Evolutionary conservation across 2,113 vertebrate species (phyloP), one percentile per base, ranked within the genome.

Genomic region (Leptocoma aspasia): DNA sequence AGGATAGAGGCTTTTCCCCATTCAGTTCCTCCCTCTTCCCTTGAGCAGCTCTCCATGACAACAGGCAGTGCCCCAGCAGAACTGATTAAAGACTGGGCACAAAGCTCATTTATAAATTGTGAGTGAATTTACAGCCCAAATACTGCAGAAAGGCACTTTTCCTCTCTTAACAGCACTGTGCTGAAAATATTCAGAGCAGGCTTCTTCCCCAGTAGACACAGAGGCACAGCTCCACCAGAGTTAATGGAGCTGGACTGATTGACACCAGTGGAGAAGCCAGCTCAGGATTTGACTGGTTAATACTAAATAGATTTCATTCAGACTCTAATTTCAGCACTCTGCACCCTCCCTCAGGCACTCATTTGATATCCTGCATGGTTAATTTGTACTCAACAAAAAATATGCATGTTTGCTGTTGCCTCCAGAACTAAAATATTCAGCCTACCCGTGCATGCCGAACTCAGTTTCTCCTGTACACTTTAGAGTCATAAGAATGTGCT

Each of bases 301-400:
- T 63, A 69, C 39, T 42, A 28, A 89, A 47, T 60, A 81, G 69
- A 80, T 94, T 81, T 82, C 68, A 53, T 65, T 44, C 89, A 68
- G 41, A 66, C 59, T 64, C 27, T 72, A 27, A 87, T 96, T 92
- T 92, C 35, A 81, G 90, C 85, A 66, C 50, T 53, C 44, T 76
- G 72, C 71, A 86, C 41, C 64, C 89, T 94, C 90, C 88, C 90
- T 97, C 92, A 90, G 96, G 94, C 82, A 50, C 44, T 93, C 77
- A 83, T 97, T 96, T 96, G 66, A 64, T 87, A 83, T 70, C 60
- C 87, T 94, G 82, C 84, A 95, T 89, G 85, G 82, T 83, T 97
- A 96, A 98, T 95, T 76, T 73, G 17, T 65, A 75, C 73, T 97
- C 88, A 69, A 56, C 72, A 92, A 80, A 93, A 95, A 97, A 97